Evolutionary conservation across 1,140 invertebrate species (phyloP).

Genomic region (Orussus abietinus): DNA sequence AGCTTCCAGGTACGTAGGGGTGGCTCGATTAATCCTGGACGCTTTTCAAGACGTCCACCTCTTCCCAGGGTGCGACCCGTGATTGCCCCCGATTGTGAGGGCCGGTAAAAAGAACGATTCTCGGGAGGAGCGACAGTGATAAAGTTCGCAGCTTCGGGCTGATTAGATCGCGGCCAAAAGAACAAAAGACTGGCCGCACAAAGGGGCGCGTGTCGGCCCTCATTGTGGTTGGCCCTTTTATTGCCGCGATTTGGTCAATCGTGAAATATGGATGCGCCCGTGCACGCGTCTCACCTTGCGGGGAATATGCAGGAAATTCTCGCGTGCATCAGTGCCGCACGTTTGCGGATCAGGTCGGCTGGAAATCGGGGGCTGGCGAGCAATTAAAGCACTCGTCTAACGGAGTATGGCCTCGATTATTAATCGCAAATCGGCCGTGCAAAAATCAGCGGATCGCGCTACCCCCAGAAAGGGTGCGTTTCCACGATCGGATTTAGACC

Average conservation of each 20-base stretch:
- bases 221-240: conserved; percentile 14
- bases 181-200: conserved; percentile 12
- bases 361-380: not conserved
- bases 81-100: no score
- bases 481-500: no score
- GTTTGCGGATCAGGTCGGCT: not conserved
- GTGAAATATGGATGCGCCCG: conserved; percentile 15
- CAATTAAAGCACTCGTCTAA: not conserved
- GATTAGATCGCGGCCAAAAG: conserved; percentile 16
- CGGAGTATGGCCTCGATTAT: not conserved
- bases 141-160: conserved; percentile 7
- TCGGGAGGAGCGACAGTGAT: conserved; percentile 10
- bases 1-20: no score
- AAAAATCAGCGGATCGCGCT: no score
- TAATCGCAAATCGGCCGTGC: no score
- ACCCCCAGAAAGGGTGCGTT: no score
- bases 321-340: not conserved
- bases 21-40: no score
- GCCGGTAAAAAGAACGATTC: conserved; percentile 13
- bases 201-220: conserved; percentile 6
- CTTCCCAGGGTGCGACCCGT: no score
- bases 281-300: no score
- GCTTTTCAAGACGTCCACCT: no score
- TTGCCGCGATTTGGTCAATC: conserved; percentile 9
- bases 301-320: no score